Evolutionary conservation across 2,888 invertebrate species (phyloP).

Genomic region (Drosophila paranaensis): DNA sequence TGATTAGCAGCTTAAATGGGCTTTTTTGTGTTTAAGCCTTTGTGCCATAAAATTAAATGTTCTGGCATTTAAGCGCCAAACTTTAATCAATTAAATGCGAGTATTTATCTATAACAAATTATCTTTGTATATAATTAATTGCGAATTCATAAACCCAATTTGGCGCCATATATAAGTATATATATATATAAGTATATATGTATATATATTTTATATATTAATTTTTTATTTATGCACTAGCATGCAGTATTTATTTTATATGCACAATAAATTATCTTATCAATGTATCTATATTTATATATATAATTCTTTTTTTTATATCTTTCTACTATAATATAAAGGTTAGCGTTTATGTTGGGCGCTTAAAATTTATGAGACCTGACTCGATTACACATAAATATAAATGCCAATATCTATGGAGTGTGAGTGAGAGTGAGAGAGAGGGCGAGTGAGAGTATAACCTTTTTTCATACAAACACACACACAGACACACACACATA

Average conservation of each 20-base stretch:
- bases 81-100: not conserved
- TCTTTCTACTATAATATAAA: constrained; percentile 15
- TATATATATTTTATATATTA: not conserved
- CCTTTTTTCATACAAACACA: not conserved
- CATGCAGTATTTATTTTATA: constrained; percentile 28
- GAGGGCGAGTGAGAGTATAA: not conserved
- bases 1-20: not conserved
- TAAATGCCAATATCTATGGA: constrained; percentile 14
- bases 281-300: not conserved
- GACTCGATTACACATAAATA: constrained; percentile 21
- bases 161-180: not conserved
- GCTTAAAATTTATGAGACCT: constrained; percentile 30
- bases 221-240: constrained; percentile 7
- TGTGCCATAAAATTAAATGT: not conserved
- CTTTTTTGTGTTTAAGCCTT: not conserved
- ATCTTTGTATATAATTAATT: constrained; percentile 1
- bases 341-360: constrained; percentile 12
- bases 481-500: constrained; percentile 1
- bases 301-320: not conserved
- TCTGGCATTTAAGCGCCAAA: not conserved
- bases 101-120: constrained; percentile 8
- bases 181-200: not conserved
- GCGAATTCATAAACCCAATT: constrained; percentile 2
- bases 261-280: constrained; percentile 24
- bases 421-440: not conserved